Conservation (phyloP, 2,797 vertebrate species). For the Petrocephalus sullivani region DNA sequence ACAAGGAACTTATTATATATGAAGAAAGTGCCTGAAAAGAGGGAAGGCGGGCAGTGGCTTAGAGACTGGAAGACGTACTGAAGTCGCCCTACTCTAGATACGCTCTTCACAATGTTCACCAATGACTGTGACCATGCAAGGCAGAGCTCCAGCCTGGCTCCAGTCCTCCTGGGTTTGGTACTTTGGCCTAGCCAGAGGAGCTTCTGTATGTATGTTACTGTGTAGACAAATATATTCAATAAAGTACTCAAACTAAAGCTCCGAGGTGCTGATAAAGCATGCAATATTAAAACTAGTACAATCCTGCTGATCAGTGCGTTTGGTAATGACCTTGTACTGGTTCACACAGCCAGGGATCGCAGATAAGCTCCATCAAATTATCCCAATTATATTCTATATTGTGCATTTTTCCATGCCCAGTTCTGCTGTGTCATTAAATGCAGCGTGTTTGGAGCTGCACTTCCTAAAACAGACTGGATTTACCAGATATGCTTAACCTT, state of each 20-base stretch:
- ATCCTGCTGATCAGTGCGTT: not conserved
- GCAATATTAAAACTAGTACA: not conserved
- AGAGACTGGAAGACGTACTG: not conserved
- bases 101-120: not conserved
- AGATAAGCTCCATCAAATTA: not conserved
- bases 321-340: not conserved
- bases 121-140: not conserved
- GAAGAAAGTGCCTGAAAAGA: not conserved
- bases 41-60: not conserved
- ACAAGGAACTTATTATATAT: conserved; percentile 27
- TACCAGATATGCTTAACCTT: not conserved
- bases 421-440: not conserved
- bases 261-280: not conserved
- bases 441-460: not conserved
- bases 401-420: not conserved
- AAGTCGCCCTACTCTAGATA: not conserved
- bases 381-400: not conserved
- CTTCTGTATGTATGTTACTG: not conserved
- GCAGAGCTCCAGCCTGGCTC: not conserved
- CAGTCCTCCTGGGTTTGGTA: not conserved
- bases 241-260: not conserved
- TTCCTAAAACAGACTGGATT: not conserved
- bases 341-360: not conserved
- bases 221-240: too few species aligned
- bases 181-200: not conserved